Evolutionary conservation across 2,113 vertebrate species (phyloP).

Genomic region (Dolichallabes microphthalmus): DNA sequence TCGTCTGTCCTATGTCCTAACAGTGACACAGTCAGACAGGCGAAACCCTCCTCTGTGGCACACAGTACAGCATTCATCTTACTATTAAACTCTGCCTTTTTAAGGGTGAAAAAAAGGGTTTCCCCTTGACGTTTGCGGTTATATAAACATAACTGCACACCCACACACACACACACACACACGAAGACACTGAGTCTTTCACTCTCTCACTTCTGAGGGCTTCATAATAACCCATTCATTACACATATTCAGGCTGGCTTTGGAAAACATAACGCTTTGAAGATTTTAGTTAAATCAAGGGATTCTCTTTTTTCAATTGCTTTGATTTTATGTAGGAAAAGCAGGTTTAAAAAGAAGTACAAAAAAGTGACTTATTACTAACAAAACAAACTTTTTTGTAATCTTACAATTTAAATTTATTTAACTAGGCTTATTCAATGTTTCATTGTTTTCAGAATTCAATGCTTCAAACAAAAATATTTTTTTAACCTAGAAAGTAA

Average conservation of each 20-base stretch:
- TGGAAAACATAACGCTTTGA: slow-evolving; percentile 63
- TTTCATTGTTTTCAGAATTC: not conserved
- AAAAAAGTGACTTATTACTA: not conserved
- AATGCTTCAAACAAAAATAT: no score
- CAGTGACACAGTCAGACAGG: not conserved
- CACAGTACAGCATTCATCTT: slow-evolving; percentile 48
- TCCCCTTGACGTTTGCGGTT: slow-evolving; percentile 58
- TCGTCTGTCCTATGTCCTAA: not conserved
- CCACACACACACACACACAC: slow-evolving; percentile 40
- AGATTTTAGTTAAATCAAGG: not conserved
- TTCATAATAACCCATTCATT: slow-evolving; percentile 72
- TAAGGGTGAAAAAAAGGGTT: slow-evolving; percentile 23
- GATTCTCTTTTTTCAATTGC: not conserved
- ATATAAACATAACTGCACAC: slow-evolving; percentile 63
- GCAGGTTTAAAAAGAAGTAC: not conserved
- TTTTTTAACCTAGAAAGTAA: not conserved
- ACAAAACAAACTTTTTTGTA: not conserved
- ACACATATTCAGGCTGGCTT: slow-evolving; percentile 65
- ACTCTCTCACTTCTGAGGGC: slow-evolving; percentile 56
- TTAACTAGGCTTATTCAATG: not conserved
- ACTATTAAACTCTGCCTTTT: slow-evolving; percentile 20
- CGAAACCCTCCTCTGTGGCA: not conserved
- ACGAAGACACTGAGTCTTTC: slow-evolving; percentile 68
- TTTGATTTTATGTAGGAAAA: not conserved
- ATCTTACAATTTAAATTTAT: not conserved